These are phyloP conservation scores for Chrysodeixis includens DNA, from an alignment of 2,888 invertebrate genomes.

Conservation along the genomic window DNA sequence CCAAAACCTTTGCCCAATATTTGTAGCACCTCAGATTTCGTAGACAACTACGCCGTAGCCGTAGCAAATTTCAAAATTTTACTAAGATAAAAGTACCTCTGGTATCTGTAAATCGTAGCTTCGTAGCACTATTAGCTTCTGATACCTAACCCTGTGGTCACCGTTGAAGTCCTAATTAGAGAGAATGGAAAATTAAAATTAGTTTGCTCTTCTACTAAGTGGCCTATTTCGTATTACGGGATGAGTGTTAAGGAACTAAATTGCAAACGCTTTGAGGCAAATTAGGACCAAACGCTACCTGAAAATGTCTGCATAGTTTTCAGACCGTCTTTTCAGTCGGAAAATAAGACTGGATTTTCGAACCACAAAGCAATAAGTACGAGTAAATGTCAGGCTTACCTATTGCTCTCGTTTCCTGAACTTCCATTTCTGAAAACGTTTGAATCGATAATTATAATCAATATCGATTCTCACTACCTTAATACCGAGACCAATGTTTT, in stretches of 20 bases:
- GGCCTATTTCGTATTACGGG: constrained; percentile 17
- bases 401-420: no score
- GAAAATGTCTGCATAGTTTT: constrained; percentile 9
- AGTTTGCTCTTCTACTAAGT: not conserved
- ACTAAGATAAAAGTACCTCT: constrained; percentile 14
- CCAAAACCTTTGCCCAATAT: no score
- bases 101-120: not conserved
- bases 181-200: not conserved
- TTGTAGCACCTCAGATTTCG: not conserved
- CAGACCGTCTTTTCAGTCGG: constrained; percentile 6
- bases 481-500: no score
- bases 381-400: no score
- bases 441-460: no score
- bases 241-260: constrained; percentile 22
- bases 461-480: no score
- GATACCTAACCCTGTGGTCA: not conserved
- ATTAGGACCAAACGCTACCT: constrained; percentile 20
- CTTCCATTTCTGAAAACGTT: no score
- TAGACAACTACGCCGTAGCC: not conserved
- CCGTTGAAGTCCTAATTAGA: not conserved
- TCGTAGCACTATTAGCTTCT: not conserved
- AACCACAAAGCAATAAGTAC: not conserved
- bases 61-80: not conserved
- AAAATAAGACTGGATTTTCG: not conserved
- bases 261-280: constrained; percentile 36